Conservation (phyloP, 2,113 vertebrate genomes). For the Cavia porcellus region DNA sequence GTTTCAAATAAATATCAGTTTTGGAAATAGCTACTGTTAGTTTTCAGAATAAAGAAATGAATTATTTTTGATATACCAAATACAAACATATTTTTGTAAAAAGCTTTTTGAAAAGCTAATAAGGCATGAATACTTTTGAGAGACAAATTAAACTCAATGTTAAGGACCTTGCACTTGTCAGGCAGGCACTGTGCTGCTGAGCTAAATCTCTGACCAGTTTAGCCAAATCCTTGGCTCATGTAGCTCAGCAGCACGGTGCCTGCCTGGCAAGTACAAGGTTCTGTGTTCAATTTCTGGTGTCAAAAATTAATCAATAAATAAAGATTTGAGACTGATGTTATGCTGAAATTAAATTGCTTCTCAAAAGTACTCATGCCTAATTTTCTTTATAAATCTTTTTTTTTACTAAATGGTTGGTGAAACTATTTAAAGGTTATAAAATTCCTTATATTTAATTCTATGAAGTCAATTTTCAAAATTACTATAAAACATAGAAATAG, state of each 20-base stretch:
- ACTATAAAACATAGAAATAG: background rate
- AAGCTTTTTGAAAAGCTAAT: slow-evolving; percentile 37
- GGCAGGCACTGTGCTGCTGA: too few species aligned
- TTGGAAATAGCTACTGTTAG: background rate
- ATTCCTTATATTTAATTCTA: slow-evolving; percentile 25
- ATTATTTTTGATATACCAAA: slow-evolving; percentile 34
- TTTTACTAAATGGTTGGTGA: background rate
- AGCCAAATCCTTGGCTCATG: too few species aligned
- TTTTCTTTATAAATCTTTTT: background rate
- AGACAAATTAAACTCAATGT: background rate
- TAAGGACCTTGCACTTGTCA: too few species aligned
- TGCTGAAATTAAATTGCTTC: too few species aligned
- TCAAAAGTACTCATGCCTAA: too few species aligned
- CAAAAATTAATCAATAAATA: too few species aligned
- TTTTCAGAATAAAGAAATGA: slow-evolving; percentile 6
- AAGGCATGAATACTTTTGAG: slow-evolving; percentile 7
- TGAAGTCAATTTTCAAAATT: slow-evolving; percentile 21
- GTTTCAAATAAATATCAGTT: background rate
- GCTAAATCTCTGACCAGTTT: too few species aligned
- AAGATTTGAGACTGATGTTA: too few species aligned
- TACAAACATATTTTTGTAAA: background rate
- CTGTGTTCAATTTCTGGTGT: too few species aligned
- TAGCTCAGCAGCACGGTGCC: too few species aligned
- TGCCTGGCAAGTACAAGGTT: too few species aligned
- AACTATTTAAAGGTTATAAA: slow-evolving; percentile 56